These are phyloP conservation scores for Xiphophorus maculatus DNA, from an alignment of 2,113 vertebrate genomes.

Conservation along the genomic window DNA sequence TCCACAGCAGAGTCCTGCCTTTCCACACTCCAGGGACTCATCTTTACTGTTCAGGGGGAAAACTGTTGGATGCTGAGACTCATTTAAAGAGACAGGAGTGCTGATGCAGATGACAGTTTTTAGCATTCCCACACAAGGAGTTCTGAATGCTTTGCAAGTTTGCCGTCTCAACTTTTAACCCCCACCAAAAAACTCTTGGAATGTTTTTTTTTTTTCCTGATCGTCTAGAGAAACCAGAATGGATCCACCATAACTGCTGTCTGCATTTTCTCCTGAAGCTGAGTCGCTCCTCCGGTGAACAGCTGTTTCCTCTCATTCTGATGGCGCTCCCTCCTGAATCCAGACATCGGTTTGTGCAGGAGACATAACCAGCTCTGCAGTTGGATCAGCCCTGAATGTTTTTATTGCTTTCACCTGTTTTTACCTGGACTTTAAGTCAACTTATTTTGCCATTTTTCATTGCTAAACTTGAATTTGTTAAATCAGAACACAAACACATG, in stretches of 20 bases:
- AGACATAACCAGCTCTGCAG: not conserved
- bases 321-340: not conserved
- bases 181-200: not conserved
- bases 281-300: not conserved
- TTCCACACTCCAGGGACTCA: not conserved
- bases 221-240: not conserved
- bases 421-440: constrained; percentile 86
- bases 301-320: not conserved
- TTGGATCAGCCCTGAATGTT: not conserved
- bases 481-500: constrained; percentile 45
- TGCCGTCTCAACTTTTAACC: not conserved
- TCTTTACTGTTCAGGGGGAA: not conserved
- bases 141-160: constrained; percentile 72
- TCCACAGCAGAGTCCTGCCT: not conserved
- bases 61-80: not conserved
- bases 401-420: constrained; percentile 1
- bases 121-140: not conserved
- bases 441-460: constrained; percentile 70
- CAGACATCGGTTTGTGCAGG: not conserved
- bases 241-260: not conserved
- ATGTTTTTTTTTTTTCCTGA: not conserved
- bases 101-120: not conserved
- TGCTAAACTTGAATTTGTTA: constrained; percentile 81
- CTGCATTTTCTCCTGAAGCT: not conserved
- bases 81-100: not conserved